Base-by-base conservation (phyloP, 2,797 vertebrate genomes). In the Brachyrhaphis roseni region DNA sequence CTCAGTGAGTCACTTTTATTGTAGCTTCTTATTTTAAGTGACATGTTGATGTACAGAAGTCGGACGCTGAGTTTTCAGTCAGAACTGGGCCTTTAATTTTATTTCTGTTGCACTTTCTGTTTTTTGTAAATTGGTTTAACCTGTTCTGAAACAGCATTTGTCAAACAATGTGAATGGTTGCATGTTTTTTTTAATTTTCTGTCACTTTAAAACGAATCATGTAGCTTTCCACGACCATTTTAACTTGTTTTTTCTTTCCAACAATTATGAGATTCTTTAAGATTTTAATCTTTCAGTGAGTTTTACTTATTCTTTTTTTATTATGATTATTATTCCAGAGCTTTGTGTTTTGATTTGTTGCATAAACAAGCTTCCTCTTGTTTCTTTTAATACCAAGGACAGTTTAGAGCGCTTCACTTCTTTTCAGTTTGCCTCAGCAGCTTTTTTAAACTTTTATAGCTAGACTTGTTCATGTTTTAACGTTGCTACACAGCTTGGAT, bases 101-200 rank as follows among this genome's bases (percentile, higher is more conserved):
- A 73, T 87, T 90, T 90, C 84, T 91, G 88, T 88, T 86, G 92
- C 90, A 95, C 92, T 92, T 91, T 93, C 57, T 62, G 31, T 34
- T 62, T 62, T 62, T 16, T 81, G 18, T 83, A 62, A 79, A 72
- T 55, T 43, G 55, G 82, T 90, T 90, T 84, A 55, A 59, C 71
- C 68, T 70, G 71, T 82, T 87, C 83, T 90, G 73, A 57, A 88
- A 80, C 79, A 77, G 76, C 77, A 71, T 82, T 79, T 91, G 75
- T 68, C 77, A 82, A 84, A 79, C 59, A 59, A 68, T 90, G 79
- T 86, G 74, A 89, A 86, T 79, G 26, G 53, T 84, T 81, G 20
- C 11, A 43, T 78, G 23, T 57, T 64, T 83, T n/a, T 72, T 20
- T 51, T 49, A 16, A 13, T 80, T 90, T 92, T 88, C 78, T 57